Evolutionary conservation across 2,888 invertebrate genomes (phyloP), one percentile per base, ranked within the genome.

Genomic region (Cheilosia pagana): DNA sequence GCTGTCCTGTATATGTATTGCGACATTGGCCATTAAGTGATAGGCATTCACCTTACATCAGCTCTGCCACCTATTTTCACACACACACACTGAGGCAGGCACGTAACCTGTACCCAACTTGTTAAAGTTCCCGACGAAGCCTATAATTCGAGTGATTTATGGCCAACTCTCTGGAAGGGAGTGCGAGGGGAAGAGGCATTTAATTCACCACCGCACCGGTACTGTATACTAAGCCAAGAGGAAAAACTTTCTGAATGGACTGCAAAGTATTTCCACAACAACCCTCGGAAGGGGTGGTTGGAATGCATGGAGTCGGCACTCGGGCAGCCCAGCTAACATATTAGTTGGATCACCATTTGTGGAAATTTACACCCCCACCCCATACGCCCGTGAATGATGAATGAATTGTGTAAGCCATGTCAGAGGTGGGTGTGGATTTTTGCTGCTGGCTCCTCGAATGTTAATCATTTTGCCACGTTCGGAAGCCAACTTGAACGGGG

Each of bases 101-200:
- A 10, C 25, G 16, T 31, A 39, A 50, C 72, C 65, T 10, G 65
- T 45, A 31, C 60, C 43, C 55, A 83, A 79, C 75, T 81, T 75
- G 60, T 75, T 71, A 50, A 81, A 85, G 75, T 71, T 81, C 81
- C 57, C 81, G 85, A 76, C 81, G 85, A 85, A 81, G 85, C 85
- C 85, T 85, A 85, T 85, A 85, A 85, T 85, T 85, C 81, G 70
- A 76, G 81, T 85, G 85, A 85, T 85, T 81, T 85, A 85, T 85
- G 81, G 21, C 75, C 67, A 85, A 43, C 72, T 48, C 41, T 19
- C 1, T 12, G 21, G 23, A 19, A n/a, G 2, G 28, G 21, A 39
- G 5, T 23, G 23, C n/a, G n/a, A 12, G 19, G n/a, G 25, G 5
- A 35, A 35, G 23, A 62, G 67, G 62, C 68, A 68, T 75, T 81